Conservation (phyloP, 2,797 vertebrate species). For the Acanthurus lineatus region DNA sequence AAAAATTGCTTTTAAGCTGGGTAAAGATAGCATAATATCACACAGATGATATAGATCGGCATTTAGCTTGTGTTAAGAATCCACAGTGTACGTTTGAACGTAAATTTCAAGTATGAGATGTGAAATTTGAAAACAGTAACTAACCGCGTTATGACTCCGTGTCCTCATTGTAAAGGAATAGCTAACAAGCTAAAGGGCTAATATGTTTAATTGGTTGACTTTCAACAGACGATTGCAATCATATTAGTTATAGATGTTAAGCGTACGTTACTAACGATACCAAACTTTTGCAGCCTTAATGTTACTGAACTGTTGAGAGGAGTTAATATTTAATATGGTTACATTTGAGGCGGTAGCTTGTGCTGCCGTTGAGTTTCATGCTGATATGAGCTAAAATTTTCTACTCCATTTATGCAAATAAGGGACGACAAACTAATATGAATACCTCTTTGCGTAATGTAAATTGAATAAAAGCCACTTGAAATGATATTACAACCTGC, state of each 20-base stretch:
- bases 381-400: too few species aligned
- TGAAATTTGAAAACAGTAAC: not conserved
- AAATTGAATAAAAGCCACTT: too few species aligned
- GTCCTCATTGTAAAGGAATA: not conserved
- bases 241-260: too few species aligned
- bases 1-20: not conserved
- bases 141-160: not conserved
- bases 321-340: accelerated
- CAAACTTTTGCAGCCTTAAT: too few species aligned
- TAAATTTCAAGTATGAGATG: too few species aligned
- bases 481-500: too few species aligned
- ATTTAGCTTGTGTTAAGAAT: accelerated
- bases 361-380: not conserved
- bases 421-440: too few species aligned
- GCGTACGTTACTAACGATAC: too few species aligned
- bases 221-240: not conserved
- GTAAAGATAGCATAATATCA: accelerated
- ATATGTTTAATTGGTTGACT: not conserved
- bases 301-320: too few species aligned
- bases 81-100: accelerated
- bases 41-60: accelerated
- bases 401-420: too few species aligned
- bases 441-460: too few species aligned
- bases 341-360: not conserved
- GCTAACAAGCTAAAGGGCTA: conserved; percentile 13